These are phyloP conservation scores for Hypena proboscidalis DNA, from an alignment of 2,888 invertebrate species.

Conservation along the genomic window DNA sequence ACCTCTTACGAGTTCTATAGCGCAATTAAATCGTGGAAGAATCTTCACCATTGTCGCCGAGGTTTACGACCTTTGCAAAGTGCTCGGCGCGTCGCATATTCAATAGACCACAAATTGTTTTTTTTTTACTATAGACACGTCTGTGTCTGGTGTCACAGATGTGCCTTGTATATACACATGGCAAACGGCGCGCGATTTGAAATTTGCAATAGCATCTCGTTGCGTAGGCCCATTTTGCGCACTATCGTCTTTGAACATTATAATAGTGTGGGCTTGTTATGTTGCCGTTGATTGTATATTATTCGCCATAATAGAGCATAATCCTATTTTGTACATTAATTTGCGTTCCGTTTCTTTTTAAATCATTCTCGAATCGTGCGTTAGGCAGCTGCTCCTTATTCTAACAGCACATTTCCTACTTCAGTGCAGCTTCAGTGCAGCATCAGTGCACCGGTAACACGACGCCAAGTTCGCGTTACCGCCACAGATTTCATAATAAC, in stretches of 20 bases:
- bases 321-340: no score
- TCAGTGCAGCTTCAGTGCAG: no score
- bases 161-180: slow-evolving; percentile 30
- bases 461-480: slow-evolving; percentile 33
- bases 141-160: slow-evolving; percentile 46
- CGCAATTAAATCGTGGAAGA: slow-evolving; percentile 60
- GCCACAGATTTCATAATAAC: slow-evolving; percentile 24
- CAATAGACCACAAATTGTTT: slow-evolving; percentile 58
- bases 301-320: no score
- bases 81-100: slow-evolving; percentile 60
- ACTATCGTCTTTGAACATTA: no score
- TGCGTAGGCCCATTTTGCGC: no score
- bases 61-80: slow-evolving; percentile 69
- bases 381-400: neutral
- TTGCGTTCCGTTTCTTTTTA: no score
- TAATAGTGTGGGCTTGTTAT: no score
- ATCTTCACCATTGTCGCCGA: slow-evolving; percentile 65
- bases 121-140: slow-evolving; percentile 51
- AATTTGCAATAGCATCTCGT: slow-evolving; percentile 12
- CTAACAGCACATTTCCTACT: no score
- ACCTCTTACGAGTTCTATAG: slow-evolving; percentile 35
- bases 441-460: slow-evolving; percentile 21
- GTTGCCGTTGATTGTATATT: no score
- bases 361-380: no score
- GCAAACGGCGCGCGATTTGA: slow-evolving; percentile 31